Evolutionary conservation across 1,140 invertebrate species (phyloP).

Genomic region (Andrena cerasifolii): DNA sequence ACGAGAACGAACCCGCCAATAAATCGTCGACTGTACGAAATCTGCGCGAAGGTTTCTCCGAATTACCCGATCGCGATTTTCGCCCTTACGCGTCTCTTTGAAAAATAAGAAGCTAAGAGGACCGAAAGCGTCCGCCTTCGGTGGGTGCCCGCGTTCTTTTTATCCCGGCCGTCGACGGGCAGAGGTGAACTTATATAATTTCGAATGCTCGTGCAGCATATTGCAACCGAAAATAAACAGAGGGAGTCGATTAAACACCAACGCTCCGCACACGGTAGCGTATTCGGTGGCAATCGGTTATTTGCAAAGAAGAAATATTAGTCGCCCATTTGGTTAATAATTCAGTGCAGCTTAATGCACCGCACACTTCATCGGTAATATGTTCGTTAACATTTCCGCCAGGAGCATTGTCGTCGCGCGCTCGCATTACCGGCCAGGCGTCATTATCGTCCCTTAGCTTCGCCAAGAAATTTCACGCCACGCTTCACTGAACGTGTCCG

Average conservation of each 20-base stretch:
- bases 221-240: slow-evolving; percentile 36
- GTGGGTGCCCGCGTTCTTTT: neutral
- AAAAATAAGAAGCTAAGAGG: neutral
- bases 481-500: too few relatives aligned
- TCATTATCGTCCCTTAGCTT: neutral
- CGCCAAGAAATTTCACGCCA: neutral
- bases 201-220: neutral
- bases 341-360: slow-evolving; percentile 53
- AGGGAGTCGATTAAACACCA: slow-evolving; percentile 33
- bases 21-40: neutral
- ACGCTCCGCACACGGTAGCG: slow-evolving; percentile 7
- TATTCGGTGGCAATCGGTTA: slow-evolving; percentile 52
- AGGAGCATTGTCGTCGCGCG: slow-evolving; percentile 42
- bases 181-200: slow-evolving; percentile 19
- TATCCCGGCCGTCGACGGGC: too few relatives aligned
- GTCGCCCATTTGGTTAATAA: slow-evolving; percentile 50
- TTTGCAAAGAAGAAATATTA: slow-evolving; percentile 63
- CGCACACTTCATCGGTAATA: slow-evolving; percentile 57
- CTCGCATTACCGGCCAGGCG: neutral
- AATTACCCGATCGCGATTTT: neutral
- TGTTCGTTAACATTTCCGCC: slow-evolving; percentile 57
- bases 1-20: neutral
- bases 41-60: too few relatives aligned
- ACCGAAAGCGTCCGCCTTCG: neutral
- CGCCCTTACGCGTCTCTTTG: neutral